phyloP scores from a whole-genome alignment of 2,888 invertebrate genomes.

The Cerceris rybyensis region DNA sequence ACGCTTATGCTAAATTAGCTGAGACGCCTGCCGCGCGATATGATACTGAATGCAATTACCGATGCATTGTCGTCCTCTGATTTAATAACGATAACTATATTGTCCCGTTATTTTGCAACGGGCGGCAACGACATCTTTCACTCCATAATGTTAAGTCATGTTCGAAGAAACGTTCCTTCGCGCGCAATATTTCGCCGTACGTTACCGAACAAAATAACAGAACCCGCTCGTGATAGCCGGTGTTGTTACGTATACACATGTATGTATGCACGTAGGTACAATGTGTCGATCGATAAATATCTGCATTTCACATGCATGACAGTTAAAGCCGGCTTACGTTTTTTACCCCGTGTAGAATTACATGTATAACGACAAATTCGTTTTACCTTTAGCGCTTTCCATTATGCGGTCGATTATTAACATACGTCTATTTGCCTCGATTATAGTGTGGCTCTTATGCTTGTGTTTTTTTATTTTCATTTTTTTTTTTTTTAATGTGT shows the following conservation, averaged over 20 bases:
- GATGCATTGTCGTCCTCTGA: too few relatives aligned
- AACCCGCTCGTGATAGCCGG: conserved; percentile 21
- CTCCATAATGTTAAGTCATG: conserved; percentile 6
- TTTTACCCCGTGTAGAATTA: background rate
- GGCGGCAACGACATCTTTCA: background rate
- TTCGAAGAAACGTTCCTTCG: conserved; percentile 15
- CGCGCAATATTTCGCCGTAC: conserved; percentile 36
- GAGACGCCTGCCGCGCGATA: too few relatives aligned
- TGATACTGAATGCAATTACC: too few relatives aligned
- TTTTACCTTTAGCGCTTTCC: background rate
- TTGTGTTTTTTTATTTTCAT: too few relatives aligned
- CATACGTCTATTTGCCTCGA: too few relatives aligned
- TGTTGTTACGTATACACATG: conserved; percentile 1
- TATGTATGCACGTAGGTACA: background rate
- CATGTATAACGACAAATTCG: conserved; percentile 20
- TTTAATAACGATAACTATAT: too few relatives aligned
- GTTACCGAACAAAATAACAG: conserved; percentile 45
- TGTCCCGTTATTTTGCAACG: background rate
- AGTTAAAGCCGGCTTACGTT: background rate
- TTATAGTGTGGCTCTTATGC: too few relatives aligned
- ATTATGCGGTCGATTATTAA: too few relatives aligned
- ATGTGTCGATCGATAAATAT: conserved; percentile 44
- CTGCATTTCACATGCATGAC: conserved; percentile 17
- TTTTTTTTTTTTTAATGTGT: too few relatives aligned
- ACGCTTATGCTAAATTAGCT: too few relatives aligned